phyloP scores from a whole-genome alignment of 2,888 invertebrate species.

The Toxonevra muliebris region DNA sequence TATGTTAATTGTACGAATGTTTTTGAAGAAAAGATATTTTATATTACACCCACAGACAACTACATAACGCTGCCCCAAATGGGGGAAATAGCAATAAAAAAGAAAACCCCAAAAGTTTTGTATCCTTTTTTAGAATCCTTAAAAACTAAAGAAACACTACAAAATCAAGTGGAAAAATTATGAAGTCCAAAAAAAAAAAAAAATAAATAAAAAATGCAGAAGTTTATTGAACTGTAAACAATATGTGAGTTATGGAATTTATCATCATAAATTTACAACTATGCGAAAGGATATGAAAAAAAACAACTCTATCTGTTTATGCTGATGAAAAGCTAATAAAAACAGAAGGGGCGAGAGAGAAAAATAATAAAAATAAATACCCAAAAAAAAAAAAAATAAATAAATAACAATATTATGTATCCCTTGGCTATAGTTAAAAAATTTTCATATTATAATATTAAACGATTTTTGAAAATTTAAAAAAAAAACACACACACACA shows the following conservation, averaged over 20 bases:
- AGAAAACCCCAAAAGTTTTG: background rate
- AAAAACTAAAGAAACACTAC: background rate
- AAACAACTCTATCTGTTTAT: too few relatives aligned
- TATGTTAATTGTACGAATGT: too few relatives aligned
- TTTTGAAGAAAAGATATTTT: too few relatives aligned
- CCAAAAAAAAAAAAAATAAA: background rate
- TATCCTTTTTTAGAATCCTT: background rate
- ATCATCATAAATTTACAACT: too few relatives aligned
- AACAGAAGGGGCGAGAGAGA: too few relatives aligned
- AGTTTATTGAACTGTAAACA: too few relatives aligned
- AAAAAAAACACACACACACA: background rate
- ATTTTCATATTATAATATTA: constrained; percentile 27
- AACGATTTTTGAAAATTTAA: constrained; percentile 10
- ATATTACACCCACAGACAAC: too few relatives aligned
- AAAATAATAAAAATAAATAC: background rate
- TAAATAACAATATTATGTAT: background rate
- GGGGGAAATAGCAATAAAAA: too few relatives aligned
- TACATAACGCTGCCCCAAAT: too few relatives aligned
- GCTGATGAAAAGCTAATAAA: too few relatives aligned
- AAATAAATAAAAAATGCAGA: background rate
- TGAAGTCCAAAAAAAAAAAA: background rate
- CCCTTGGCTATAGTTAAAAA: constrained; percentile 27
- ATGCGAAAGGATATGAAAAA: too few relatives aligned
- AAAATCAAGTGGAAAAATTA: background rate
- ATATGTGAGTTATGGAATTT: too few relatives aligned